Evolutionary conservation across 2,113 vertebrate species (phyloP), one percentile per base, ranked within the genome.

Genomic region (Asarcornis scutulata): DNA sequence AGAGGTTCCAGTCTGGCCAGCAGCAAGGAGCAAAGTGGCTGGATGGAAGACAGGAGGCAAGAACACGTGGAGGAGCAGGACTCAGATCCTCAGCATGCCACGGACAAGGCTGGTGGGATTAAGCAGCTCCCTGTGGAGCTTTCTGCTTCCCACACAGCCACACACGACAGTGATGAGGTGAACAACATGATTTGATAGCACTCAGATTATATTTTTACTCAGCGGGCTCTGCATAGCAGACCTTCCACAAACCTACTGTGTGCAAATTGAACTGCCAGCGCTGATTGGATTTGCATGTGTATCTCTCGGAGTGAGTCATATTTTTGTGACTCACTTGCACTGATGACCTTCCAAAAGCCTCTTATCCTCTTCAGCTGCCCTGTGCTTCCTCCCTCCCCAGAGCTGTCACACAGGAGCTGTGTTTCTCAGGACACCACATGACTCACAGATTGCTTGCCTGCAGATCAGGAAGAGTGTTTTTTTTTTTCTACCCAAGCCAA

Each of bases 241-340:
- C 84, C 56, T 64, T 87, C 50, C 73, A 60, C 53, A 73, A 67
- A 66, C 20, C 9, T 38, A 83, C n/a, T 0, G 6, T 0, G 2
- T 56, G 46, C 56, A 91, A 85, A 84, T 81, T 52, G 72, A 91
- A 89, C 53, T 76, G 53, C 62, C 53, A 64, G 71, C 1, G 1
- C 62, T 64, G 68, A 63, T 15, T 72, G 74, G 53, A 87, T 94
- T 58, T 77, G 67, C 83, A 62, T 76, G 66, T 87, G 77, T 75
- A 18, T 75, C 89, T 91, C 27, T 66, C 32, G 4, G 34, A 68
- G 6, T 93, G 92, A 97, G 74, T 97, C 96, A 95, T 76, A 38
- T 9, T 82, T 22, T 22, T 64, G 48, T 96, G 96, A 97, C 89
- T 97, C 95, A 92, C 46, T 95, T 93, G 91, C 87, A 87, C 69